A percentile compares a stretch with the other conserved stretches of the same genome.
Evolutionary conservation across 2,888 invertebrate genomes (phyloP).

Genomic region (Thereva unica): DNA sequence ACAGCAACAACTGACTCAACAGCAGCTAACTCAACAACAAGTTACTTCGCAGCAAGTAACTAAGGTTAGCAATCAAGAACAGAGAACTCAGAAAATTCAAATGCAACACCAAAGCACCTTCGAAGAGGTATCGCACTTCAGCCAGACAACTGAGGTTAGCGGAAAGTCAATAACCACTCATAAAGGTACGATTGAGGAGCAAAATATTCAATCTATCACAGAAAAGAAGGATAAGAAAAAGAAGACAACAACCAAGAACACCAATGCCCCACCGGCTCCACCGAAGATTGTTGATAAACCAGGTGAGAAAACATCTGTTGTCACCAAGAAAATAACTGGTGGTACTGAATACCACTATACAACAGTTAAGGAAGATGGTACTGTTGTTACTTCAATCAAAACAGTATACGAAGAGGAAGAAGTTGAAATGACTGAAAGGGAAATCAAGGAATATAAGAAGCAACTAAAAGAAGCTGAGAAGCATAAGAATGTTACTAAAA

Average conservation of each 20-base stretch:
- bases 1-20: neutral
- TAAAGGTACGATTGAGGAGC: conserved; percentile 42
- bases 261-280: conserved; percentile 50
- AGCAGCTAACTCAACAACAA: neutral
- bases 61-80: conserved; percentile 41
- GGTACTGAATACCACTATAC: conserved; percentile 54
- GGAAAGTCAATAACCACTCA: conserved; percentile 51
- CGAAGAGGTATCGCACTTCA: conserved; percentile 51
- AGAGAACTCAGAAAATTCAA: conserved; percentile 41
- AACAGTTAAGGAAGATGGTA: conserved; percentile 54
- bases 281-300: conserved; percentile 51
- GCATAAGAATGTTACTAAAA: conserved; percentile 55
- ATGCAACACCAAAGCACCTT: conserved; percentile 51
- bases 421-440: conserved; percentile 55
- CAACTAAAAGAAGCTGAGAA: conserved; percentile 57
- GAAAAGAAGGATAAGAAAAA: conserved; percentile 52
- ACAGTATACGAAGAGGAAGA: conserved; percentile 57
- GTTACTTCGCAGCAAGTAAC: conserved; percentile 9
- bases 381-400: conserved; percentile 55
- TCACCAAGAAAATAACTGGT: conserved; percentile 52
- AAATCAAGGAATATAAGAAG: conserved; percentile 54
- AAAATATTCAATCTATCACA: conserved; percentile 29
- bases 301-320: conserved; percentile 53
- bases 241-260: conserved; percentile 44
- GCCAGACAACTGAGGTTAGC: conserved; percentile 53